phyloP scores from a whole-genome alignment of 2,888 invertebrate species.

The Seira ritae region DNA sequence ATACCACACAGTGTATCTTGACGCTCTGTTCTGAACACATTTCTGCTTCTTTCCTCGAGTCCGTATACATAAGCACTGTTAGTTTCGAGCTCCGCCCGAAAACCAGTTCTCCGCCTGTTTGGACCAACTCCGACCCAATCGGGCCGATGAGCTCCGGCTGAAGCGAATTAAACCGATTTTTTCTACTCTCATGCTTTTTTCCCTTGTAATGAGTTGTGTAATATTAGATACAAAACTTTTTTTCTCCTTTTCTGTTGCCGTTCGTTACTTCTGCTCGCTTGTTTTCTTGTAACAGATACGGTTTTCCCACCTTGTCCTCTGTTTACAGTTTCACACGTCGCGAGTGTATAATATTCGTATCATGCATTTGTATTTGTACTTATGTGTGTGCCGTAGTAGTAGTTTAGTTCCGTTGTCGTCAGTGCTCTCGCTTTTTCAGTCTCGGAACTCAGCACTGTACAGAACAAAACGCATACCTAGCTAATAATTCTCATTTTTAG shows the following conservation, averaged over 20 bases:
- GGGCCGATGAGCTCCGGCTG: conserved; percentile 70
- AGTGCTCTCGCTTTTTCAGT: too few relatives aligned
- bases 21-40: too few relatives aligned
- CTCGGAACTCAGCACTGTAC: too few relatives aligned
- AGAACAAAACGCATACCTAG: too few relatives aligned
- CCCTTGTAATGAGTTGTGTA: conserved; percentile 25
- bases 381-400: conserved; percentile 25
- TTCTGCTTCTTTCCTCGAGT: too few relatives aligned
- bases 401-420: background rate
- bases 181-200: conserved; percentile 47
- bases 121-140: conserved; percentile 72
- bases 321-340: conserved; percentile 60
- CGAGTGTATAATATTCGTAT: conserved; percentile 18
- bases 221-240: conserved; percentile 12
- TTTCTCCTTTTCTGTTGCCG: conserved; percentile 11
- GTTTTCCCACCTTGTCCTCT: conserved; percentile 48
- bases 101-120: conserved; percentile 73
- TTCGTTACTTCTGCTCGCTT: background rate
- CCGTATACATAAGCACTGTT: too few relatives aligned
- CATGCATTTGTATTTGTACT: conserved; percentile 22
- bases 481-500: too few relatives aligned
- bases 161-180: conserved; percentile 71
- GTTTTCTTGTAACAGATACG: conserved; percentile 37
- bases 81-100: conserved; percentile 71
- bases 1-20: too few relatives aligned